Evolutionary conservation across 1,140 invertebrate species (phyloP).

Genomic region (Drosophila subobscura): DNA sequence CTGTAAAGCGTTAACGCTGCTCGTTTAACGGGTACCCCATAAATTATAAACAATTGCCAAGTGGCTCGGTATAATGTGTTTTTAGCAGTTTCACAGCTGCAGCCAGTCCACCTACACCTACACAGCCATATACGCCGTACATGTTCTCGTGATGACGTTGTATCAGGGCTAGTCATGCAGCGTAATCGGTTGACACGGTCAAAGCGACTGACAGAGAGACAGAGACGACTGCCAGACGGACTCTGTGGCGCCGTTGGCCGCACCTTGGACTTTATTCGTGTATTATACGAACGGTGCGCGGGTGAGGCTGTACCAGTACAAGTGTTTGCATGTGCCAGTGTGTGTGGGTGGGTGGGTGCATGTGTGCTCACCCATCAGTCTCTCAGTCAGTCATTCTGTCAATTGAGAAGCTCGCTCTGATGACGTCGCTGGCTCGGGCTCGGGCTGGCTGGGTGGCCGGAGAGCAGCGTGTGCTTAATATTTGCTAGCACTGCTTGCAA

Average conservation of each 20-base stretch:
- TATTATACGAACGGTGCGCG: too few relatives aligned
- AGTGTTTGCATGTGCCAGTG: conserved; percentile 16
- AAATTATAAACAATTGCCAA: conserved; percentile 68
- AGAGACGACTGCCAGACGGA: conserved; percentile 35
- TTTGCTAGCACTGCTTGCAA: conserved; percentile 10
- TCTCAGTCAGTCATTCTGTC: conserved; percentile 38
- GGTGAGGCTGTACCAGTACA: too few relatives aligned
- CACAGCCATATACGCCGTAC: neutral
- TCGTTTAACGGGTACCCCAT: conserved; percentile 16
- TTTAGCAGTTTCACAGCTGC: conserved; percentile 22
- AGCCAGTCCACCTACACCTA: neutral
- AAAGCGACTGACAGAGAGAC: conserved; percentile 35
- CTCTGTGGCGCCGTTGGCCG: conserved; percentile 61
- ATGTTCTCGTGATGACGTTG: conserved; percentile 41
- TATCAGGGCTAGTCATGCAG: conserved; percentile 26
- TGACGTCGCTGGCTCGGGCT: conserved; percentile 49
- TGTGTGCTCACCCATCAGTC: conserved; percentile 3
- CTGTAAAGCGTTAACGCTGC: conserved; percentile 34
- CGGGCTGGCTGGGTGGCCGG: too few relatives aligned
- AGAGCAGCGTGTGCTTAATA: conserved; percentile 42
- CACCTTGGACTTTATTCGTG: conserved; percentile 48
- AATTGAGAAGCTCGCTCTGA: conserved; percentile 41
- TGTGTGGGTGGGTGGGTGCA: conserved; percentile 4
- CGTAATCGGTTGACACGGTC: conserved; percentile 14
- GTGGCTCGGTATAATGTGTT: conserved; percentile 32